Conservation (phyloP, 2,797 vertebrate genomes). For the Melanotaenia parkinsoni region DNA sequence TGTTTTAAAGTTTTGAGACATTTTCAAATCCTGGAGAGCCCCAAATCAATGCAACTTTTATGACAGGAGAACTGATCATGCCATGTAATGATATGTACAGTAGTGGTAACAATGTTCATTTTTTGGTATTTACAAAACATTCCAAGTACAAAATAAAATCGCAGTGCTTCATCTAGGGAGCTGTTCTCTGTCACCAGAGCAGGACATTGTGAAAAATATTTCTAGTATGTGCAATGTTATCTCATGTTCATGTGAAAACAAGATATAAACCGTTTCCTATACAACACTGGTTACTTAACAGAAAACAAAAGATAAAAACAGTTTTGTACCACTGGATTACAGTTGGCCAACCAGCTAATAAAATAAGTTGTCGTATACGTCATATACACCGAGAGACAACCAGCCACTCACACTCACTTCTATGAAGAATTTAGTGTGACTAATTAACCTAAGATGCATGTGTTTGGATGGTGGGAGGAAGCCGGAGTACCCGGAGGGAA, state of each 20-base stretch:
- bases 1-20: slow-evolving; percentile 25
- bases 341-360: background rate
- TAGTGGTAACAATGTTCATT: slow-evolving; percentile 19
- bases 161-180: slow-evolving; percentile 30
- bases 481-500: too few species aligned
- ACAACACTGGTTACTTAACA: slow-evolving; percentile 18
- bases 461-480: background rate
- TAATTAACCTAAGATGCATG: background rate
- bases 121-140: slow-evolving; percentile 35
- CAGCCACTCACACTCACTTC: background rate
- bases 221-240: slow-evolving; percentile 2
- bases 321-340: slow-evolving; percentile 19
- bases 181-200: slow-evolving; percentile 45
- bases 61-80: slow-evolving; percentile 60
- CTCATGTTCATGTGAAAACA: background rate
- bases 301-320: slow-evolving; percentile 5
- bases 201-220: slow-evolving; percentile 16
- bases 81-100: slow-evolving; percentile 25
- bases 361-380: too few species aligned
- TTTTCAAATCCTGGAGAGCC: slow-evolving; percentile 55
- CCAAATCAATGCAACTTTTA: slow-evolving; percentile 58
- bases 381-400: background rate
- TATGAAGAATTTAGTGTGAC: background rate
- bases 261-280: slow-evolving; percentile 3
- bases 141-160: slow-evolving; percentile 22